Base-by-base conservation (phyloP, 2,113 vertebrate genomes). In the Eubucco bourcierii region DNA sequence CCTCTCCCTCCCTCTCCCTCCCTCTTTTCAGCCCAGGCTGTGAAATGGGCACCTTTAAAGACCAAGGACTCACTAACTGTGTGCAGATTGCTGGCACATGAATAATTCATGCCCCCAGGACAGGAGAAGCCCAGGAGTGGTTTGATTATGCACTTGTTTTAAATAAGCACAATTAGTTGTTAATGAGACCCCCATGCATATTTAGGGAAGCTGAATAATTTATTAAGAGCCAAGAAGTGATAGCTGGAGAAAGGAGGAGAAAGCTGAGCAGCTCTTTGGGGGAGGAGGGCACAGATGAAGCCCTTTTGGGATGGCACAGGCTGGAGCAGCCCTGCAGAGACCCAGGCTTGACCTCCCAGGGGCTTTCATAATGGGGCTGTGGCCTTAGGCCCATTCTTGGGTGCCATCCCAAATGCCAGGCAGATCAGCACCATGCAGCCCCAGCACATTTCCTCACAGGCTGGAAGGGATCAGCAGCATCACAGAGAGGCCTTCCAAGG, bases 101-200 rank as follows among this genome's bases (percentile, higher is more conserved):
- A 96, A 96, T 96, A 94, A 96, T 97, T 95, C 83, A 96, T 79
- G 33, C 21, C 2, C 73, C n/a, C 91, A 72, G 93, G 90, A 91
- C 94, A 93, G 61, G 80, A 25, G 29, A 86, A 94, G 90, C 90
- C 91, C 80, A 90, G 87, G 90, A 95, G 95, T 72, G 79, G 83
- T 94, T 93, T 96, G 95, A 96, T 97, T 97, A 96, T 85, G 89
- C 95, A 90, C 87, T 96, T 96, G 94, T 95, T 96, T 97, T 97
- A 96, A 97, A 97, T 95, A 95, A 97, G 94, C 92, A 97, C 92
- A 97, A 96, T 96, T 93, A 96, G 95, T 89, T 95, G 95, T 97
- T 97, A 97, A 97, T 96, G 96, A 97, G 93, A 91, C 89, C 93
- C 95, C 93, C 88, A 87, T 95, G 96, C 92, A 96, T 96, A 97